Evolutionary conservation across 2,797 vertebrate species (phyloP).

Genomic region (Tapera naevia): DNA sequence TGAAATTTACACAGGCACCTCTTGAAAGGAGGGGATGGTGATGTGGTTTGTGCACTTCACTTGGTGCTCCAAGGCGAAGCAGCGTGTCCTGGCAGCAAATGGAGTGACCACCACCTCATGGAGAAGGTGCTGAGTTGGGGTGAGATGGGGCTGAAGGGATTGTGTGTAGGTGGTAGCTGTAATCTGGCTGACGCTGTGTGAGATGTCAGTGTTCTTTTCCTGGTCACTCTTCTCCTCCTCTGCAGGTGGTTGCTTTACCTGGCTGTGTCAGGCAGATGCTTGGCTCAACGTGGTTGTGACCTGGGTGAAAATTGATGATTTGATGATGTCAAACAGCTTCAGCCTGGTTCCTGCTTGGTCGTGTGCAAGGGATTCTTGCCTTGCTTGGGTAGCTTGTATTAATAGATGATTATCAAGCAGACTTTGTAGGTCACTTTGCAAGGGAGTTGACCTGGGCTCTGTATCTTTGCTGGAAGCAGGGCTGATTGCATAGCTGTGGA

Average conservation of each 20-base stretch:
- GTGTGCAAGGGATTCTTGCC: not conserved
- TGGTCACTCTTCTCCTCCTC: not conserved
- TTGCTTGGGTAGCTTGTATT: not conserved
- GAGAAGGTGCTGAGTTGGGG: not conserved
- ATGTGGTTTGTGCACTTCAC: not conserved
- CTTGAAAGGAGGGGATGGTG: not conserved
- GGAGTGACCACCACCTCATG: fast-evolving
- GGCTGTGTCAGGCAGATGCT: not conserved
- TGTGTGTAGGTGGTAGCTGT: not conserved
- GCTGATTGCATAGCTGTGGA: not conserved
- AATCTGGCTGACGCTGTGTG: fast-evolving
- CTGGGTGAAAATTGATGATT: not conserved
- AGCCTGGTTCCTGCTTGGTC: not conserved
- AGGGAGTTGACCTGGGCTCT: not conserved
- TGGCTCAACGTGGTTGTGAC: not conserved
- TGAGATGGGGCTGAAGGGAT: not conserved
- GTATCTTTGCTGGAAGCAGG: not conserved
- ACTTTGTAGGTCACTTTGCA: not conserved
- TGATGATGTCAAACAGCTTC: not conserved
- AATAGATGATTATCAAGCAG: not conserved
- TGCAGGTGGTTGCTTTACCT: not conserved
- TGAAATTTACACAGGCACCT: not conserved
- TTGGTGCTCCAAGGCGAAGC: not conserved
- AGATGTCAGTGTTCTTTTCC: too few species aligned
- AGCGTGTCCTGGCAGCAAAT: fast-evolving